Conservation (phyloP, 2,888 invertebrate species). For the Drosophila prolongata region DNA sequence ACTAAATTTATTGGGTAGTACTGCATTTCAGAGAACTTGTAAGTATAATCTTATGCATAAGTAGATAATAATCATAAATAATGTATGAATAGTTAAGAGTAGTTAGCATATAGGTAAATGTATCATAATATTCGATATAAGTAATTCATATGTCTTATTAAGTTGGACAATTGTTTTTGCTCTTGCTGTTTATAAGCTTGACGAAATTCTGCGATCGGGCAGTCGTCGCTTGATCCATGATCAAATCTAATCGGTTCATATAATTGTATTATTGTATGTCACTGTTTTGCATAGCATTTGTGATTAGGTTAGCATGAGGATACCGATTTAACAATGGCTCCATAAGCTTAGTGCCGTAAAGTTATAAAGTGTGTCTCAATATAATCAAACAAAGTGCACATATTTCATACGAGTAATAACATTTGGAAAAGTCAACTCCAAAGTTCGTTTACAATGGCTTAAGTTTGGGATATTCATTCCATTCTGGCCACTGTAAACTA, state of each 20-base stretch:
- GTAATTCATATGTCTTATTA: slow-evolving; percentile 35
- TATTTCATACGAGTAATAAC: slow-evolving; percentile 65
- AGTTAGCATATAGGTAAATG: slow-evolving; percentile 55
- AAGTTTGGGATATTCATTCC: not conserved
- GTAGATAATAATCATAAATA: slow-evolving; percentile 46
- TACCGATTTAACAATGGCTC: slow-evolving; percentile 42
- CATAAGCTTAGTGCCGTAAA: slow-evolving; percentile 42
- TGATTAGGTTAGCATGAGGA: slow-evolving; percentile 28
- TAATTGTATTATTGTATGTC: slow-evolving; percentile 52
- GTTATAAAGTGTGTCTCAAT: slow-evolving; percentile 41
- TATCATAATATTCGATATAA: slow-evolving; percentile 53
- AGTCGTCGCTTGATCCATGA: slow-evolving; percentile 66
- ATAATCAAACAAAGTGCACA: slow-evolving; percentile 70
- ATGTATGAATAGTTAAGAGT: slow-evolving; percentile 56
- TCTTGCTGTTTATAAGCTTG: slow-evolving; percentile 36
- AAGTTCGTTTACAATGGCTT: slow-evolving; percentile 19
- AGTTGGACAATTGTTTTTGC: slow-evolving; percentile 52
- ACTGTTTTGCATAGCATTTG: slow-evolving; percentile 27
- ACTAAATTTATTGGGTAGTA: slow-evolving; percentile 87
- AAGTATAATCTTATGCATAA: slow-evolving; percentile 70
- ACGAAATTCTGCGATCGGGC: slow-evolving; percentile 56
- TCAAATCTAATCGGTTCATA: slow-evolving; percentile 48
- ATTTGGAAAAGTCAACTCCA: slow-evolving; percentile 33
- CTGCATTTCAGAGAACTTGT: slow-evolving; percentile 77
- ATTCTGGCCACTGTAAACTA: slow-evolving; percentile 3